Conservation (phyloP, 2,888 invertebrate species). For the Ennomos erosarius region DNA sequence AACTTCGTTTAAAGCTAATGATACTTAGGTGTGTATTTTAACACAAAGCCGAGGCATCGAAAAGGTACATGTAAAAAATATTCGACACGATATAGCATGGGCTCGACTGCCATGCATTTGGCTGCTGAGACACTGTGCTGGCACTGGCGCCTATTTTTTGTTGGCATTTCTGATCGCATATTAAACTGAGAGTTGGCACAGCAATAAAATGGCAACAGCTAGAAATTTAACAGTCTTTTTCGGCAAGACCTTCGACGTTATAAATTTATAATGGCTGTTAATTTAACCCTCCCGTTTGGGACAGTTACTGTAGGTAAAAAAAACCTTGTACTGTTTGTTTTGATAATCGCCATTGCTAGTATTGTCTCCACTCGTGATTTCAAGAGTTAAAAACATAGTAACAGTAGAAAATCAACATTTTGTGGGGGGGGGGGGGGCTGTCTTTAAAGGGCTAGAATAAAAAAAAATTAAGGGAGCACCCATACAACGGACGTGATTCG, state of each 20-base stretch:
- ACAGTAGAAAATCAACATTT: no score
- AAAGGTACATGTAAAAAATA: slow-evolving; percentile 77
- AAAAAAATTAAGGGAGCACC: no score
- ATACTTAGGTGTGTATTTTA: slow-evolving; percentile 85
- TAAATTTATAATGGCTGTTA: slow-evolving; percentile 47
- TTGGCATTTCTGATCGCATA: slow-evolving; percentile 72
- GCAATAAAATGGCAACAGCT: slow-evolving; percentile 80
- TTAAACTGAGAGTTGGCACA: slow-evolving; percentile 72
- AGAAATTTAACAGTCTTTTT: slow-evolving; percentile 77
- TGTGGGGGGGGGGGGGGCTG: no score
- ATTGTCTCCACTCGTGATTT: no score
- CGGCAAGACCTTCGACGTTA: slow-evolving; percentile 63
- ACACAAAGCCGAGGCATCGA: slow-evolving; percentile 75
- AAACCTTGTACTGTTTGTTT: slow-evolving; percentile 7
- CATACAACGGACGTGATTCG: no score
- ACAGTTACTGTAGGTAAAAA: slow-evolving; percentile 6
- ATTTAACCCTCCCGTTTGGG: slow-evolving; percentile 19
- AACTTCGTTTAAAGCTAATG: slow-evolving; percentile 83
- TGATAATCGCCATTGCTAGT: neutral
- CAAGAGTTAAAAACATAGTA: no score
- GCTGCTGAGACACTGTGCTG: slow-evolving; percentile 59
- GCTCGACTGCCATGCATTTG: slow-evolving; percentile 63
- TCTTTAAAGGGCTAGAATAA: no score
- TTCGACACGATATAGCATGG: slow-evolving; percentile 74
- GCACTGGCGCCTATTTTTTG: slow-evolving; percentile 82